Conservation (phyloP, 2,113 vertebrate species). For the Poeciliopsis retropinna region DNA sequence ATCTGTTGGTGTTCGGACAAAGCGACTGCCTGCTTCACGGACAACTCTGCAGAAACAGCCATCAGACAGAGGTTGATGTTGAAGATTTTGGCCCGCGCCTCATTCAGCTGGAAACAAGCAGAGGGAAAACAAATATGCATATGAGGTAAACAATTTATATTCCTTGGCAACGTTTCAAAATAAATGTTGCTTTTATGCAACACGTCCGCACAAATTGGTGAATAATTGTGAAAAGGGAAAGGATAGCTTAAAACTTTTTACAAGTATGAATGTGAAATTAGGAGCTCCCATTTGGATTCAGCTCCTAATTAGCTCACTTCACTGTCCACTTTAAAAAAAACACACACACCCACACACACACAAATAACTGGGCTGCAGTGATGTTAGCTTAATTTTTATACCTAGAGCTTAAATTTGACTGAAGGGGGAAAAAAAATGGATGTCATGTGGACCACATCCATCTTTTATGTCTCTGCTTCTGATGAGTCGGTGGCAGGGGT, state of each 20-base stretch:
- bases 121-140: background rate
- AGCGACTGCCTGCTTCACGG: slow-evolving; percentile 85
- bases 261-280: background rate
- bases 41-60: slow-evolving; percentile 87
- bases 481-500: background rate
- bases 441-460: background rate
- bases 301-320: too few species aligned
- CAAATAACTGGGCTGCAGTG: background rate
- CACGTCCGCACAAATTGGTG: background rate
- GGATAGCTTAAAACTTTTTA: background rate
- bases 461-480: background rate
- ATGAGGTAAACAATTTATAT: background rate
- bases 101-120: slow-evolving; percentile 77
- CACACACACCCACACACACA: background rate
- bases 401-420: background rate
- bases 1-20: slow-evolving; percentile 87
- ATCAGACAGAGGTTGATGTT: slow-evolving; percentile 81
- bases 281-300: too few species aligned
- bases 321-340: background rate
- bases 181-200: background rate
- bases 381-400: background rate
- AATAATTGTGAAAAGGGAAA: background rate
- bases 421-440: background rate
- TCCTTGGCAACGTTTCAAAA: too few species aligned
- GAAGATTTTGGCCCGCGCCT: slow-evolving; percentile 81